phyloP scores from a whole-genome alignment of 92 coral and sea anemone species.

The Anthopleura xanthogrammica region DNA sequence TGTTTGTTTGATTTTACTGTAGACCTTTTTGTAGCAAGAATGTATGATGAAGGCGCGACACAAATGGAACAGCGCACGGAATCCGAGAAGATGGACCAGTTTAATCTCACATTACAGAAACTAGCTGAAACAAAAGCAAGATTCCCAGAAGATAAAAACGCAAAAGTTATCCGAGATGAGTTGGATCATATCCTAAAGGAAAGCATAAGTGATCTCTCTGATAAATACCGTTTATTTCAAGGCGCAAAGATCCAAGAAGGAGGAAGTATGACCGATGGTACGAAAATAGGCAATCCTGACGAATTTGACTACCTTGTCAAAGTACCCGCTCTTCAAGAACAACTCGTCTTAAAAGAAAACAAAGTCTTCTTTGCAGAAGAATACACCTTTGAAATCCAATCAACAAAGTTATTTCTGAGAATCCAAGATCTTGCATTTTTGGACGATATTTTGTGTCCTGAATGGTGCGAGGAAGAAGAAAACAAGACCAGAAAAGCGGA shows the following conservation, averaged over 20 bases:
- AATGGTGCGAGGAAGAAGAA: conserved; percentile 62
- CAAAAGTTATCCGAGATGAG: too few species aligned
- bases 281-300: conserved; percentile 53
- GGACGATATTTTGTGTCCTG: conserved; percentile 58
- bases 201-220: conserved; percentile 26
- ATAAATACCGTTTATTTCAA: conserved; percentile 47
- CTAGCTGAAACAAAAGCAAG: too few species aligned
- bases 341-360: too few species aligned
- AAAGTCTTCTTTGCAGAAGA: conserved; percentile 37
- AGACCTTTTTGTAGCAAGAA: too few species aligned
- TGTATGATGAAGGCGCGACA: too few species aligned
- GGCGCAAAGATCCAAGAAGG: conserved; percentile 44
- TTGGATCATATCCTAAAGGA: too few species aligned
- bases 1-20: too few species aligned
- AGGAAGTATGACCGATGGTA: conserved; percentile 60
- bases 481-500: conserved; percentile 36
- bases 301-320: conserved; percentile 50
- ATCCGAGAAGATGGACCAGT: too few species aligned
- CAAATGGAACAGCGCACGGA: too few species aligned
- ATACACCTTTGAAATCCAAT: conserved; percentile 43
- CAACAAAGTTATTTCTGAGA: conserved; percentile 46
- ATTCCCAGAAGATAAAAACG: too few species aligned
- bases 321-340: too few species aligned
- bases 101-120: too few species aligned
- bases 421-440: conserved; percentile 44